phyloP scores from a whole-genome alignment of 2,797 vertebrate genomes.

The Hydrocynus forskahlii region DNA sequence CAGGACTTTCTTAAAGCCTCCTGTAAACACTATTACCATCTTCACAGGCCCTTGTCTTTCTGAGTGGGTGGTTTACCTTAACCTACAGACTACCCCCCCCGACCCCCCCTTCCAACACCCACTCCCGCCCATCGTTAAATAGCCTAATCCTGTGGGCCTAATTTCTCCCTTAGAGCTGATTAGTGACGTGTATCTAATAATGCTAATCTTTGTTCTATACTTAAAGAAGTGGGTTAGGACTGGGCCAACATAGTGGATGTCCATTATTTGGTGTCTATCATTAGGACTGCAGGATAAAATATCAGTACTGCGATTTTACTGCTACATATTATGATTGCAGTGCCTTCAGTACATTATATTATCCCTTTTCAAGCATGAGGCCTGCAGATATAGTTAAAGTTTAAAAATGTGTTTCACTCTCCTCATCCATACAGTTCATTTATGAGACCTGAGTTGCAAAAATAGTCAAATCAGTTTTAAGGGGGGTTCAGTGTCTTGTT shows the following conservation, averaged over 20 bases:
- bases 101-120: too few relatives aligned
- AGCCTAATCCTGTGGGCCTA: conserved; percentile 44
- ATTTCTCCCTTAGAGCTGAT: conserved; percentile 48
- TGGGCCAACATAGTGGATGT: background rate
- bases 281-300: too few relatives aligned
- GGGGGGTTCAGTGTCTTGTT: too few relatives aligned
- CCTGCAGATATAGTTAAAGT: too few relatives aligned
- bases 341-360: too few relatives aligned
- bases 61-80: conserved; percentile 17
- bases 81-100: conserved; percentile 9
- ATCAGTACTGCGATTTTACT: too few relatives aligned
- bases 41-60: background rate
- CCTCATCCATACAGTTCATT: too few relatives aligned
- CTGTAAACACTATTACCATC: background rate
- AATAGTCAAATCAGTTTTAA: too few relatives aligned
- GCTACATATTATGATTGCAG: too few relatives aligned
- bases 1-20: background rate
- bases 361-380: too few relatives aligned
- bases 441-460: too few relatives aligned
- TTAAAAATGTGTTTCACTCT: too few relatives aligned
- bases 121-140: conserved; percentile 3
- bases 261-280: background rate
- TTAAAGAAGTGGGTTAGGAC: conserved; percentile 45
- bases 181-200: conserved; percentile 49
- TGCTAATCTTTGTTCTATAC: conserved; percentile 50